phyloP scores from a whole-genome alignment of 2,113 vertebrate genomes.

The Progne subis region DNA sequence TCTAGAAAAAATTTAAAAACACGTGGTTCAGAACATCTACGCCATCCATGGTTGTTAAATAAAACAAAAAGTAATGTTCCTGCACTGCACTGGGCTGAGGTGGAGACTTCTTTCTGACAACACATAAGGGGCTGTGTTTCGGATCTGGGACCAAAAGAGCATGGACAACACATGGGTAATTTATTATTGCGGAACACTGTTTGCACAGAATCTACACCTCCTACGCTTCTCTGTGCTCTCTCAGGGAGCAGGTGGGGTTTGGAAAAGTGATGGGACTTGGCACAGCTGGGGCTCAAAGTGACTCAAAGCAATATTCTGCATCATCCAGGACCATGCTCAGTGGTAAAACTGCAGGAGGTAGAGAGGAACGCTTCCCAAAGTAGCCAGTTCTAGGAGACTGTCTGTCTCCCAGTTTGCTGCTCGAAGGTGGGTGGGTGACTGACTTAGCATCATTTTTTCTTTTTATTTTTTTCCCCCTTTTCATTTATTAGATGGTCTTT shows the following conservation, averaged over 20 bases:
- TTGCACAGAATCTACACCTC: background rate
- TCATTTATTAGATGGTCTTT: background rate
- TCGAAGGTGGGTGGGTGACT: background rate
- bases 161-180: background rate
- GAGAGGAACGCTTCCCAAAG: background rate
- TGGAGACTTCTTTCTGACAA: background rate
- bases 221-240: background rate
- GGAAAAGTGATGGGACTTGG: background rate
- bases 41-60: background rate
- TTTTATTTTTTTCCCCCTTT: too few species aligned
- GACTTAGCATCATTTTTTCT: background rate
- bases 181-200: background rate
- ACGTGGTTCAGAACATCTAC: background rate
- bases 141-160: background rate
- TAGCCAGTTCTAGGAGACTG: background rate
- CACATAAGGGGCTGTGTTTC: accelerated
- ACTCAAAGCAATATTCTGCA: background rate
- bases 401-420: background rate
- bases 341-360: background rate
- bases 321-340: background rate
- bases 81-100: accelerated
- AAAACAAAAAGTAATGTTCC: background rate
- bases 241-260: background rate
- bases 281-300: background rate
- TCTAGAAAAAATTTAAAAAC: background rate